Conservation (phyloP, 2,113 vertebrate species). For the Lepus americanus region DNA sequence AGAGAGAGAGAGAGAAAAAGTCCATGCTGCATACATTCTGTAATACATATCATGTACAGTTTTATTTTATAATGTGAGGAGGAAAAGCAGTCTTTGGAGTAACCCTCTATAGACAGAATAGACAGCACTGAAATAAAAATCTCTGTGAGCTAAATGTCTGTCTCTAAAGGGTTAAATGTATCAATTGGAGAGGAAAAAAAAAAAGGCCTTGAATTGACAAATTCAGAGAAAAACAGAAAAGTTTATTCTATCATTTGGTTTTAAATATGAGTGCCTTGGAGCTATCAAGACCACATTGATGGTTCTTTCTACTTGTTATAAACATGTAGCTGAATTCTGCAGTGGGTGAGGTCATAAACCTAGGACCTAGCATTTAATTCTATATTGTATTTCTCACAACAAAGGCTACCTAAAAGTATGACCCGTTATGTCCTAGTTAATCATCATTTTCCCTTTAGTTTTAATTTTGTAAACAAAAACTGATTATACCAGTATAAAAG, state of each 20-base stretch:
- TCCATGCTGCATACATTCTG: slow-evolving; percentile 98
- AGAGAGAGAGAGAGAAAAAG: slow-evolving; percentile 78
- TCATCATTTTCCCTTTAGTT: slow-evolving; percentile 93
- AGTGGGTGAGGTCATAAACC: slow-evolving; percentile 83
- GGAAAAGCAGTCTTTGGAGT: slow-evolving; percentile 92
- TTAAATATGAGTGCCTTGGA: slow-evolving; percentile 98
- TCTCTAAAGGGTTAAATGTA: slow-evolving; percentile 92
- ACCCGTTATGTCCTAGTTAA: slow-evolving; percentile 93
- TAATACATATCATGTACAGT: slow-evolving; percentile 99
- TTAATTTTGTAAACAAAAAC: slow-evolving; percentile 88
- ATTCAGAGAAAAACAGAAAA: slow-evolving; percentile 88
- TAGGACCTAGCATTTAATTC: slow-evolving; percentile 85
- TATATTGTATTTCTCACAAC: slow-evolving; percentile 87
- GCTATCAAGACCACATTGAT: slow-evolving; percentile 92
- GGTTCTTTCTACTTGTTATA: slow-evolving; percentile 94
- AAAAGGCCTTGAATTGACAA: slow-evolving; percentile 92
- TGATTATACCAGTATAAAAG: slow-evolving; percentile 92
- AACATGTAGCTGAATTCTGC: slow-evolving; percentile 90
- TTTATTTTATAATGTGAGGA: slow-evolving; percentile 96
- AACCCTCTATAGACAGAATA: slow-evolving; percentile 93
- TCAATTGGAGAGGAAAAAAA: slow-evolving; percentile 89
- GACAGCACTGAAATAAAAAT: slow-evolving; percentile 91
- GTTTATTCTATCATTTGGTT: slow-evolving; percentile 95
- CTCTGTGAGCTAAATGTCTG: slow-evolving; percentile 89
- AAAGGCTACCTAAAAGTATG: slow-evolving; percentile 91